A percentile compares a stretch with the other conserved stretches of the same genome.
Conservation (phyloP, 2,797 vertebrate species). For the Mastacembelus armatus region DNA sequence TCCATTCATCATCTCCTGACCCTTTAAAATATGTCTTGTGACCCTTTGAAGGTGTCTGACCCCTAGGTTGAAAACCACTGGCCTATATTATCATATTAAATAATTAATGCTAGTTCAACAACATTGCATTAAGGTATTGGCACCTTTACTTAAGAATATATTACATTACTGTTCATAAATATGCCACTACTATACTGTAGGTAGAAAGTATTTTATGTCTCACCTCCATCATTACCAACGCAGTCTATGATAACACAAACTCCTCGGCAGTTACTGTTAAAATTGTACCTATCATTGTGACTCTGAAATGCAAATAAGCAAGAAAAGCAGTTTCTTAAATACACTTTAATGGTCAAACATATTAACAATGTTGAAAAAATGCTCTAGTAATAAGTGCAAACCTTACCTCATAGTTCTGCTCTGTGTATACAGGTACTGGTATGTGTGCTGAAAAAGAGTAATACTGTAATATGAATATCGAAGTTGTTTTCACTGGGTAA, state of each 20-base stretch:
- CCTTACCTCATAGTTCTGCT: constrained; percentile 51
- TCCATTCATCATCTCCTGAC: no score
- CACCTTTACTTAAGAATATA: not conserved
- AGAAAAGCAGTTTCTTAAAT: constrained; percentile 7
- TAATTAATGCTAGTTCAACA: no score
- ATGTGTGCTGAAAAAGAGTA: constrained; percentile 16
- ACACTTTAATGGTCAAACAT: not conserved
- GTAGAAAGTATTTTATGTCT: constrained; percentile 52
- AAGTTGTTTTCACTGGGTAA: not conserved
- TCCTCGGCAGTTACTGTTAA: constrained; percentile 85
- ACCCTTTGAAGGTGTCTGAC: no score
- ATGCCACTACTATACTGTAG: not conserved
- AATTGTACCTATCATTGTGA: constrained; percentile 82
- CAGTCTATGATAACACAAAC: constrained; percentile 95
- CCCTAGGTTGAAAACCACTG: no score
- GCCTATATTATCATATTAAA: no score
- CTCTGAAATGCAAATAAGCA: constrained; percentile 62
- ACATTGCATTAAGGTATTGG: not conserved
- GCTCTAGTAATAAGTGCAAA: not conserved
- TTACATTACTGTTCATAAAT: no score
- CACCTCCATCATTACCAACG: constrained; percentile 90
- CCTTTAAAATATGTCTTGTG: no score
- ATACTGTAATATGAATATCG: not conserved
- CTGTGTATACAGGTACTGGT: constrained; percentile 13
- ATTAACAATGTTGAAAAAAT: not conserved